Evolutionary conservation across 2,113 vertebrate genomes (phyloP).

Genomic region (Platysteira castanea): DNA sequence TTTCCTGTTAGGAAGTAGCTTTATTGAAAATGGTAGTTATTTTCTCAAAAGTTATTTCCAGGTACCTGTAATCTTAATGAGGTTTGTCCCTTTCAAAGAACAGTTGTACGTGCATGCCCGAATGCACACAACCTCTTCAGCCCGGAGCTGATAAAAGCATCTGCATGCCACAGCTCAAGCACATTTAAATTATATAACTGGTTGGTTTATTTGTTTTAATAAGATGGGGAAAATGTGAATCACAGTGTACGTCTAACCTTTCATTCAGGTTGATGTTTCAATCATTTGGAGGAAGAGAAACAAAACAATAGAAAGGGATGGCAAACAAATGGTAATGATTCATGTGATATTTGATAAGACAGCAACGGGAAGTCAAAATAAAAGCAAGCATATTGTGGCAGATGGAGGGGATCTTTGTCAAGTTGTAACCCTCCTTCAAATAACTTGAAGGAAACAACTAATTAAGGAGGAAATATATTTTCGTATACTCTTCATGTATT

Average conservation of each 20-base stretch:
- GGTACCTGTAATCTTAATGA: slow-evolving; percentile 78
- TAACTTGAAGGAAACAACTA: slow-evolving; percentile 70
- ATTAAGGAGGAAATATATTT: slow-evolving; percentile 71
- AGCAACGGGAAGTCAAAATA: slow-evolving; percentile 75
- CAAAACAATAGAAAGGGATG: slow-evolving; percentile 66
- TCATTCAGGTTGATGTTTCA: slow-evolving; percentile 75
- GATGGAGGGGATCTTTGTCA: slow-evolving; percentile 73
- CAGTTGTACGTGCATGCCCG: slow-evolving; percentile 67
- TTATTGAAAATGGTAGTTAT: slow-evolving; percentile 75
- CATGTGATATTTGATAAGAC: slow-evolving; percentile 74
- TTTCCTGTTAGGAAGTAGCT: slow-evolving; percentile 68
- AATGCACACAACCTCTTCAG: slow-evolving; percentile 68
- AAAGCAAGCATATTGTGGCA: slow-evolving; percentile 75
- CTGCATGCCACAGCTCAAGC: slow-evolving; percentile 59
- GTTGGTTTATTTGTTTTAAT: slow-evolving; percentile 73
- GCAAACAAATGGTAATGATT: slow-evolving; percentile 74
- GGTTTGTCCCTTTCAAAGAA: slow-evolving; percentile 77
- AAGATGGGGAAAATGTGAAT: slow-evolving; percentile 67
- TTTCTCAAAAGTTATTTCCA: slow-evolving; percentile 71
- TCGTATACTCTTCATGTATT: slow-evolving; percentile 50
- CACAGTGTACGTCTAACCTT: slow-evolving; percentile 72
- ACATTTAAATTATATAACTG: slow-evolving; percentile 46
- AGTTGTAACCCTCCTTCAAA: slow-evolving; percentile 62
- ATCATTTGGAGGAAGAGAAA: slow-evolving; percentile 79
- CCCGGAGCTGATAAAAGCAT: slow-evolving; percentile 78